Conservation (phyloP, 1,140 invertebrate species). For the Chionoecetes opilio region DNA sequence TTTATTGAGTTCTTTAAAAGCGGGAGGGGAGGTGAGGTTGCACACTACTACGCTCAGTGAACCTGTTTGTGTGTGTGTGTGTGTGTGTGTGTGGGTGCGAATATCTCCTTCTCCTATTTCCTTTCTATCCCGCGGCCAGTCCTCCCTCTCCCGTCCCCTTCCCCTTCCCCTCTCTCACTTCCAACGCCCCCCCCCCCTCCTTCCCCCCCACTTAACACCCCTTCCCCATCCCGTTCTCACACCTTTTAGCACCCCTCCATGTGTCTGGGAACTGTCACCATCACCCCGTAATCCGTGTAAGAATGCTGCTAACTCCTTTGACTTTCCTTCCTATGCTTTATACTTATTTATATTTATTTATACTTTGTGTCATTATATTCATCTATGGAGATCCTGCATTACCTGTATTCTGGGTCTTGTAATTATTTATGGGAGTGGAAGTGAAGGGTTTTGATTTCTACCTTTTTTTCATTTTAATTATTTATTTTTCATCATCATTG, state of each 20-base stretch:
- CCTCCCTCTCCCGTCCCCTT: not conserved
- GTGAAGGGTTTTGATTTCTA: not conserved
- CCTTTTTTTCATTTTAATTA: not conserved
- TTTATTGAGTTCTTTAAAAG: conserved; percentile 6
- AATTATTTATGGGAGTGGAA: not conserved
- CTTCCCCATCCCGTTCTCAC: not conserved
- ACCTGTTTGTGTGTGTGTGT: conserved; percentile 27
- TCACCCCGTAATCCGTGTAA: not conserved
- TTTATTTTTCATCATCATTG: not conserved
- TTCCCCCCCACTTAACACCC: not conserved
- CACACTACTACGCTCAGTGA: not conserved
- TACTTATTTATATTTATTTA: not conserved
- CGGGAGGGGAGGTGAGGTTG: not conserved
- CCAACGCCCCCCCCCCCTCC: conserved; percentile 39
- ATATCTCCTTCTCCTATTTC: not conserved
- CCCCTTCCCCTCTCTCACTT: conserved; percentile 9
- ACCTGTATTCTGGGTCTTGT: not conserved
- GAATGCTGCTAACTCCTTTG: not conserved
- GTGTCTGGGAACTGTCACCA: too few species aligned
- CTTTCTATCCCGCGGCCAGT: not conserved
- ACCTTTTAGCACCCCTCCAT: not conserved
- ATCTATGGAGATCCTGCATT: not conserved
- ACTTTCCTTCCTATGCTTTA: not conserved
- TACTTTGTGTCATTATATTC: not conserved
- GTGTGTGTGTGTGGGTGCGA: conserved; percentile 25